Evolutionary conservation across 2,113 vertebrate species (phyloP), one percentile per base, ranked within the genome.

Genomic region (Turdus rufiventris): DNA sequence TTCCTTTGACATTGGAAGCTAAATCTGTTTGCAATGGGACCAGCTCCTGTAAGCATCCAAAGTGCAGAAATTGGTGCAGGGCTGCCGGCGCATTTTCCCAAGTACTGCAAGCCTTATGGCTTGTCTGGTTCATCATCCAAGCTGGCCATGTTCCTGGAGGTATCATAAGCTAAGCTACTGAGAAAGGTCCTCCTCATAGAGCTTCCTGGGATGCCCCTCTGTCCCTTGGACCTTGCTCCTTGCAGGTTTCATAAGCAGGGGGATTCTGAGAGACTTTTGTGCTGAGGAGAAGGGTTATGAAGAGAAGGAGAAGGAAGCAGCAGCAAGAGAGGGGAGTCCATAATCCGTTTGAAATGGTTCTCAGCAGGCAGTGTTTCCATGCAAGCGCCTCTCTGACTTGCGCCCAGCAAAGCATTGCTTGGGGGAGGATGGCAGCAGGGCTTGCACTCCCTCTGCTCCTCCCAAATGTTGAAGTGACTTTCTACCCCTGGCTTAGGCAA

Each of bases 141-240:
- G 58, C 18, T 67, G 24, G 12, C 31, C 28, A 2, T 0, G 0
- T 12, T 87, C 34, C 51, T 80, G 26, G 24, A 2, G 2, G n/a
- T 36, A 10, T 8, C 31, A 43, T 33, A 26, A 54, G 26, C 54
- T 76, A 66, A 89, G 51, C 29, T 71, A 9, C 21, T 14, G n/a
- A 51, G 34, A 1, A 6, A 76, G 12, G 11, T 34, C 7, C 33
- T 83, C 19, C 50, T 56, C 24, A 31, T 4, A 51, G 21, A 31
- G 29, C 63, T 66, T 73, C 57, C 38, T 62, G 17, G 23, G 68
- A 12, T 58, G 26, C 13, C 12, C 5, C 28, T 61, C 38, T 70
- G 26, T 34, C 63, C 34, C 34, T 66, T 50, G 20, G 78, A 50
- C 28, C 7, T 85, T 43, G 24, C 13, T 93, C 14, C 40, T 51